Conservation (phyloP, 2,113 vertebrate genomes). For the Cephalopholis sonnerati region DNA sequence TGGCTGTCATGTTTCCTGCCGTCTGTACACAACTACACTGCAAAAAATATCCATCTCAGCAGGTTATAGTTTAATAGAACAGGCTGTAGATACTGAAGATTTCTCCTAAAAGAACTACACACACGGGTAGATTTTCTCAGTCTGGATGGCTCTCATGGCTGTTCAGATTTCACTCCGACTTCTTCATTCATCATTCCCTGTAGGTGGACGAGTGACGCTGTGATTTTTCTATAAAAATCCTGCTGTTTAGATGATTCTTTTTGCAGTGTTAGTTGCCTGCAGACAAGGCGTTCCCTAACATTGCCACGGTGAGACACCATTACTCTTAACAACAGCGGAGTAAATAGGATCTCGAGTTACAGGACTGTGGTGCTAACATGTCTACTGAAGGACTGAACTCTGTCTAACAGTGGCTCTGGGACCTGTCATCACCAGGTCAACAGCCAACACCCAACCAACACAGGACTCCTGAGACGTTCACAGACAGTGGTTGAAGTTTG, state of each 20-base stretch:
- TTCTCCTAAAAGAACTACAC: not conserved
- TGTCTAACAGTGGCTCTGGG: constrained; percentile 45
- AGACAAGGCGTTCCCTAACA: not conserved
- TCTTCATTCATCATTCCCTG: constrained; percentile 52
- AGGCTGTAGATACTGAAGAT: constrained; percentile 10
- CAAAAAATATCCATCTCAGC: constrained; percentile 43
- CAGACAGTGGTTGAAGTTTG: not conserved
- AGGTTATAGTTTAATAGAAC: not conserved
- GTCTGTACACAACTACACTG: constrained; percentile 33
- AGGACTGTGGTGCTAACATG: constrained; percentile 25
- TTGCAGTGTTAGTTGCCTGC: constrained; percentile 48
- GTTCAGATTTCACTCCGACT: constrained; percentile 30
- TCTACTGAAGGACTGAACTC: constrained; percentile 20
- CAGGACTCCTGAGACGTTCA: constrained; percentile 23
- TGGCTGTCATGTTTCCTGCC: constrained; percentile 33
- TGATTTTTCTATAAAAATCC: not conserved
- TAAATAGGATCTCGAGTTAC: not conserved
- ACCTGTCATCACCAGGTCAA: not conserved
- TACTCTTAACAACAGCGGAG: constrained; percentile 6
- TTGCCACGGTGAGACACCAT: constrained; percentile 26
- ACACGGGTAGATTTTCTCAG: not conserved
- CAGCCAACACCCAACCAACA: constrained; percentile 4
- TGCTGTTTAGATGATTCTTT: constrained; percentile 42
- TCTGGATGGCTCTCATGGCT: constrained; percentile 10
- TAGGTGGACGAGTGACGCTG: constrained; percentile 27